Evolutionary conservation across 2,113 vertebrate species (phyloP), one percentile per base, ranked within the genome.

Genomic region (Enhydra lutris): DNA sequence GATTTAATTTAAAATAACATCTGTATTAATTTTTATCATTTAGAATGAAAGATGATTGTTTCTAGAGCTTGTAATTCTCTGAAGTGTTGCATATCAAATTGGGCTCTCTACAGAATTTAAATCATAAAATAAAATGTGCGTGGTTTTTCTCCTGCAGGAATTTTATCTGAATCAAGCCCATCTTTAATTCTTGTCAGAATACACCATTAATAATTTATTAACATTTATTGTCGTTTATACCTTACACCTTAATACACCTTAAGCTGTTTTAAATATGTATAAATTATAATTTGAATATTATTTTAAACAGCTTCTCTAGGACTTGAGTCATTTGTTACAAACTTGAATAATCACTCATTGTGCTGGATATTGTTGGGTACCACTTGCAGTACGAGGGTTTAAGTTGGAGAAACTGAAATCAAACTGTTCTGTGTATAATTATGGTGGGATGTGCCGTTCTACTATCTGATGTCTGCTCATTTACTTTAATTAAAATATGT

Each of bases 401-500:
- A 63, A 69, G 20, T 10, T n/a, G 8, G 34, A 94, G 85, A 92
- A 67, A 67, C 59, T 0, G 7, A 89, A 76, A 24, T 79, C 61
- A 81, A 71, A 65, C 14, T 73, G 17, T 59, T 71, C 59, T 21
- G 39, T 94, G 36, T 21, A 29, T 95, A 39, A 92, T 85, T 80
- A 69, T 11, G 2, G 12, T 59, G 23, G 31, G 17, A 47, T 83
- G 14, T 65, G 26, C 26, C n/a, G 23, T 31, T 61, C 42, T 81
- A 47, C 65, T 59, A 93, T 97, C 76, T 65, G 67, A 67, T 65
- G 39, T 91, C 67, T 96, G 20, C 94, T 98, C 36, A 47, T 96
- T 97, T 98, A 59, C 89, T 97, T 98, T 98, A 98, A 98, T 98
- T 98, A 98, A 98, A 98, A 95, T 96, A 85, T 93, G 18, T 93